Conservation (phyloP, 2,113 vertebrate species). For the Pygoscelis adeliae region DNA sequence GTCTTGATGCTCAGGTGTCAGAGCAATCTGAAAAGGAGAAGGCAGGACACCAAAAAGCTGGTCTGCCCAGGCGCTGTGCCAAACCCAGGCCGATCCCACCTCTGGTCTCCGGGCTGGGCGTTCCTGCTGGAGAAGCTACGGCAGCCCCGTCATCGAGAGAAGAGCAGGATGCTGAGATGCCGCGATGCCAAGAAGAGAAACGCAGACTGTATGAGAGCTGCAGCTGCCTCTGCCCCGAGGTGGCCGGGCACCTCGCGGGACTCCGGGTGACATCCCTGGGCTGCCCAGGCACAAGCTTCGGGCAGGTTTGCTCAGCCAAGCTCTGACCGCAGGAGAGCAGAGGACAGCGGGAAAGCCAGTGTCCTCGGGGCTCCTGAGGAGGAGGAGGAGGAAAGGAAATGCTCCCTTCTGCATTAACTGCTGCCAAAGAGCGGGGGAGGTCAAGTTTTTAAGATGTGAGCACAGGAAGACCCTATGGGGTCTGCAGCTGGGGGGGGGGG, state of each 20-base stretch:
- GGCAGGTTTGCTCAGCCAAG: not conserved
- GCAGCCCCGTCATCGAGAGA: fast-evolving
- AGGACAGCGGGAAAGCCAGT: not conserved
- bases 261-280: not conserved
- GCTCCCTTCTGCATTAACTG: not conserved
- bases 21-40: not conserved
- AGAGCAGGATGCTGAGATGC: not conserved
- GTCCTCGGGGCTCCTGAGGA: not conserved
- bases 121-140: not conserved
- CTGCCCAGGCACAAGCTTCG: not conserved
- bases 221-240: not conserved
- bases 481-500: not conserved
- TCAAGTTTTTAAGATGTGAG: not conserved
- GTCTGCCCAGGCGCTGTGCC: not conserved
- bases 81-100: not conserved
- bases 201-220: not conserved
- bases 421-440: not conserved
- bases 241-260: not conserved
- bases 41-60: too few species aligned
- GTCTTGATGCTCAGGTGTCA: not conserved
- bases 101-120: too few species aligned
- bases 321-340: not conserved
- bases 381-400: not conserved
- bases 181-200: not conserved
- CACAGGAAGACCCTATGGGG: not conserved